These are phyloP conservation scores for Amblyopsis hoosieri DNA, from an alignment of 2,797 vertebrate species.

Conservation along the genomic window DNA sequence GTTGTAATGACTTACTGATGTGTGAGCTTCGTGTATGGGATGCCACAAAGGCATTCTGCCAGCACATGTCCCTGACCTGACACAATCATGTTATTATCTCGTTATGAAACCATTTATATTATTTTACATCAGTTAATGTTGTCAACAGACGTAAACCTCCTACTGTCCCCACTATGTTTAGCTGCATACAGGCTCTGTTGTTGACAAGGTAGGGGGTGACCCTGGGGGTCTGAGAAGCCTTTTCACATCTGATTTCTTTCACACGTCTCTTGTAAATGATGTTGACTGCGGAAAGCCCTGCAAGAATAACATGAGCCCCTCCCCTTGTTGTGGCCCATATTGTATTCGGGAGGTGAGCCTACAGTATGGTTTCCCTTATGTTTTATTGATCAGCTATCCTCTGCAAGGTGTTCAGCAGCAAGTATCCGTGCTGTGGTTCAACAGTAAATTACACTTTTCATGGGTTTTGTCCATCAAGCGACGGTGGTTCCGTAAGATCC, in stretches of 20 bases:
- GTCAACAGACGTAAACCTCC: slow-evolving; percentile 13
- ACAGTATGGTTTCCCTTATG: too few species aligned
- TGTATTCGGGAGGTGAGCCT: too few species aligned
- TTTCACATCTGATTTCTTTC: slow-evolving; percentile 41
- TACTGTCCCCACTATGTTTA: slow-evolving; percentile 10
- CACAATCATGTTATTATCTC: slow-evolving; percentile 3
- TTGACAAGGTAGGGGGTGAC: slow-evolving; percentile 11
- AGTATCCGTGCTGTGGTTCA: too few species aligned
- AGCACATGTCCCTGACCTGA: neutral
- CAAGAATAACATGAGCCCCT: neutral
- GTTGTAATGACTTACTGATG: slow-evolving; percentile 1
- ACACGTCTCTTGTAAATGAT: slow-evolving; percentile 43
- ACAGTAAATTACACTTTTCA: slow-evolving; percentile 13
- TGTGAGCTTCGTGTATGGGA: neutral
- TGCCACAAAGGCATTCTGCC: too few species aligned
- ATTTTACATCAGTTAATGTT: slow-evolving; percentile 15
- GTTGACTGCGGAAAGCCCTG: slow-evolving; percentile 21
- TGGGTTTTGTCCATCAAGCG: too few species aligned
- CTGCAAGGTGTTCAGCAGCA: too few species aligned
- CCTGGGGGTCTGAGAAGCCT: slow-evolving; percentile 11
- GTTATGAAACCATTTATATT: neutral
- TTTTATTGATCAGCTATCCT: too few species aligned
- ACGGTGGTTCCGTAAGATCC: too few species aligned
- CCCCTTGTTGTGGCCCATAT: too few species aligned
- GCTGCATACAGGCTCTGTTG: slow-evolving; percentile 25